Base-by-base conservation (phyloP, 2,888 invertebrate species). In the Fissipunctia ypsillon region DNA sequence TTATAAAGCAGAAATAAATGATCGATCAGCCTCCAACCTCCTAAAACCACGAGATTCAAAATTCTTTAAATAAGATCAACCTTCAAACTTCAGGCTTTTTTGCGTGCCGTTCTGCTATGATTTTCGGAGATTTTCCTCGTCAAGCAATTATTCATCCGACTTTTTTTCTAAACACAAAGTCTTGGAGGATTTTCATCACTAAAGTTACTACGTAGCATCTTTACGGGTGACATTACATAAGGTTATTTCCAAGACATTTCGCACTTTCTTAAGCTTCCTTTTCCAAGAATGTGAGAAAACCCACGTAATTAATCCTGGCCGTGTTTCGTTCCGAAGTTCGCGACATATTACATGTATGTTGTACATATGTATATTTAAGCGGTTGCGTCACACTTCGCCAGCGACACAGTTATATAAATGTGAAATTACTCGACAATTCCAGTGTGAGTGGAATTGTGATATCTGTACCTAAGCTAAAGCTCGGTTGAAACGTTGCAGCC, bases 381-480 rank as follows among this genome's bases (percentile, higher is more conserved):
- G 73, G 35, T 79, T 76, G 66, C 69, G 81, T 72, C 78, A 83
- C 76, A 84, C 68, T 83, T 80, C 50, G 68, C 74, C 68, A 69
- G 61, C 85, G 73, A 84, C 79, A 74, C 72, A 71, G 76, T 87
- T 82, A 78, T 78, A 83, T 86, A 86, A 84, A 83, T 80, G 82
- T 83, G 83, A 85, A 81, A 87, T 86, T 88, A 87, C 88, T 89
- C 85, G 84, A 88, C 87, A 84, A 87, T 89, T 86, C 83, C 84
- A 72, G 87, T 90, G 86, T 86, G 87, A 87, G 84, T 84, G 85
- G 85, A 90, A 89, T 88, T 88, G 90, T 91, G 88, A 90, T 91
- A 92, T 90, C 88, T 88, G 87, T 80, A n/a, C n/a, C n/a, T n/a
- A 85, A 90, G 90, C 88, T 69, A 87, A 90, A 91, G 91, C 91